Evolutionary conservation across 1,140 invertebrate species (phyloP), one percentile per base, ranked within the genome.

Genomic region (Lanistes nyassanus): DNA sequence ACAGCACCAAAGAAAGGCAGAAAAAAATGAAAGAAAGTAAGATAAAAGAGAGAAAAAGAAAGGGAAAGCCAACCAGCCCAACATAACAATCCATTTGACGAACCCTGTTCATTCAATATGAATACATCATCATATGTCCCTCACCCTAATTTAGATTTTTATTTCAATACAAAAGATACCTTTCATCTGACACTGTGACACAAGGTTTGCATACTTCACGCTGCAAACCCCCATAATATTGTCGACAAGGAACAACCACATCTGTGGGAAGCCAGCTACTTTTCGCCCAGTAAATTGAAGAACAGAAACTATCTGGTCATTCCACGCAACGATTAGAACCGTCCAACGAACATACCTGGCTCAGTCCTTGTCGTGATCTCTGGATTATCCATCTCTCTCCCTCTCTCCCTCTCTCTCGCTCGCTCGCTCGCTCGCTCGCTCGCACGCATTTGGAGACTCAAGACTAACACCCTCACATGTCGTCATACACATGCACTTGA

Each of bases 401-500:
- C 53, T 55, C 53, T 55, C 53, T 55, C 53, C n/a, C 53, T 62
- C 58, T 62, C n/a, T n/a, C n/a, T n/a, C n/a, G n/a, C n/a, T n/a
- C n/a, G n/a, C n/a, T n/a, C n/a, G n/a, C n/a, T n/a, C 58, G 26
- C 58, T 62, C 58, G 26, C 58, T 62, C 58, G 26, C 58, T 62
- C 58, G 26, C 58, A 62, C 58, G 34, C 58, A 62, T n/a, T n/a
- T n/a, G n/a, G n/a, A n/a, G n/a, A n/a, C n/a, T n/a, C 58, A 62
- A n/a, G 13, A 55, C 53, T 16, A 13, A 55, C 53, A 55, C 53
- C 13, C 53, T 16, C 53, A 55, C 53, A 55, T n/a, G n/a, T n/a
- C 13, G 13, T 16, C 23, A 9, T 31, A 55, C 53, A 55, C 53
- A 55, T n/a, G n/a, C 53, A 55, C 53, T 16, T n/a, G n/a, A 13